These are phyloP conservation scores for Tachina fera DNA, from an alignment of 2,888 invertebrate species.

Conservation along the genomic window DNA sequence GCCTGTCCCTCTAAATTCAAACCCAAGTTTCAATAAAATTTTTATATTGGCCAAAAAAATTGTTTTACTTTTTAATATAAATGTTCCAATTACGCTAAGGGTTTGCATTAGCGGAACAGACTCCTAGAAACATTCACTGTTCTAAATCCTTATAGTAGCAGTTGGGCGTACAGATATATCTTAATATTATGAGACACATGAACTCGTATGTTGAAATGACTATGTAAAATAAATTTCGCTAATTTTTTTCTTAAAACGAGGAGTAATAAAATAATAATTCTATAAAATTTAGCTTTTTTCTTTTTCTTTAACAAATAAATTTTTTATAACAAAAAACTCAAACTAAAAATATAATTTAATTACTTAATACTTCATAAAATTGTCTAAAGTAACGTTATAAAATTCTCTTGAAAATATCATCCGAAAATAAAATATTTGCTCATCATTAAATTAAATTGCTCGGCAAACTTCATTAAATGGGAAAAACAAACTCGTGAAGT, in stretches of 20 bases:
- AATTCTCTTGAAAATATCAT: conserved; percentile 31
- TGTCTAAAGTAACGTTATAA: conserved; percentile 16
- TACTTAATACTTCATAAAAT: conserved; percentile 27
- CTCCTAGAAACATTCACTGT: too few relatives aligned
- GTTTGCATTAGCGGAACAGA: too few relatives aligned
- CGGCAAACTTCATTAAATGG: conserved; percentile 59
- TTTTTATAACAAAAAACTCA: not conserved
- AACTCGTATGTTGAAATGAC: not conserved
- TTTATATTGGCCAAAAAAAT: too few relatives aligned
- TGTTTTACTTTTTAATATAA: too few relatives aligned
- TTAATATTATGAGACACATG: not conserved
- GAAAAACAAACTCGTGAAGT: conserved; percentile 43
- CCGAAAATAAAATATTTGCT: conserved; percentile 56
- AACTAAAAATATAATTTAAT: conserved; percentile 2
- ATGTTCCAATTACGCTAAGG: too few relatives aligned
- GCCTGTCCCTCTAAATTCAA: too few relatives aligned
- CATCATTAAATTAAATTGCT: conserved; percentile 64
- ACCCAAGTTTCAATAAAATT: too few relatives aligned
- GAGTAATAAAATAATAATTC: too few relatives aligned
- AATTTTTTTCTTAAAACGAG: not conserved
- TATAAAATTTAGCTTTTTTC: too few relatives aligned
- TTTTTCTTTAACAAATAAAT: not conserved
- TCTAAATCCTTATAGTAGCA: not conserved
- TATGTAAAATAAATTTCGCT: not conserved
- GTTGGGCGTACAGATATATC: too few relatives aligned